These are phyloP conservation scores for Troilus luridus DNA, from an alignment of 2,888 invertebrate species.

Conservation along the genomic window DNA sequence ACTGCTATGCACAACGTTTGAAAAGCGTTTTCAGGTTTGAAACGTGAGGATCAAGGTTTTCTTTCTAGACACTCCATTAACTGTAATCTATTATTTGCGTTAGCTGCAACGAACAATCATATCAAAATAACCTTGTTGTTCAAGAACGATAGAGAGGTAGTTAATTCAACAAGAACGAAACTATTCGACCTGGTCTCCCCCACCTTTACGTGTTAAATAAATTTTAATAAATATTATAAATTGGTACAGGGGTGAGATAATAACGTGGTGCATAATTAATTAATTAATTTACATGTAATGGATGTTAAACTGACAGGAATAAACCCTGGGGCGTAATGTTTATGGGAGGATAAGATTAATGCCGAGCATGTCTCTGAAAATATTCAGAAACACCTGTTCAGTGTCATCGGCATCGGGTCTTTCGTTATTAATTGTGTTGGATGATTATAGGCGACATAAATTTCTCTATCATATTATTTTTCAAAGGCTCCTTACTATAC, in stretches of 20 bases:
- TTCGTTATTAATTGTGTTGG: neutral
- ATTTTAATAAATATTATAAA: neutral
- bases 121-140: no score
- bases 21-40: no score
- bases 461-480: neutral
- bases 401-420: neutral
- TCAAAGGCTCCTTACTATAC: neutral
- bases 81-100: no score
- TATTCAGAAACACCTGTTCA: neutral
- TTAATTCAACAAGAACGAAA: no score
- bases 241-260: neutral
- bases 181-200: no score
- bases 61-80: no score
- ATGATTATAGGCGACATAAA: neutral
- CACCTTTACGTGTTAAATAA: no score
- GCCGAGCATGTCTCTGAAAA: neutral
- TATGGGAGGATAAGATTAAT: neutral
- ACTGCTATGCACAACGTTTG: no score
- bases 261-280: neutral
- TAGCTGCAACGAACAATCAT: no score
- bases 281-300: neutral
- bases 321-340: neutral
- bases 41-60: no score
- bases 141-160: no score
- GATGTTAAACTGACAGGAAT: neutral